Percentiles rank a stretch among this genome's conserved stretches.
These are phyloP conservation scores for Pedicia rivosa DNA, from an alignment of 2,888 invertebrate species.

Conservation along the genomic window DNA sequence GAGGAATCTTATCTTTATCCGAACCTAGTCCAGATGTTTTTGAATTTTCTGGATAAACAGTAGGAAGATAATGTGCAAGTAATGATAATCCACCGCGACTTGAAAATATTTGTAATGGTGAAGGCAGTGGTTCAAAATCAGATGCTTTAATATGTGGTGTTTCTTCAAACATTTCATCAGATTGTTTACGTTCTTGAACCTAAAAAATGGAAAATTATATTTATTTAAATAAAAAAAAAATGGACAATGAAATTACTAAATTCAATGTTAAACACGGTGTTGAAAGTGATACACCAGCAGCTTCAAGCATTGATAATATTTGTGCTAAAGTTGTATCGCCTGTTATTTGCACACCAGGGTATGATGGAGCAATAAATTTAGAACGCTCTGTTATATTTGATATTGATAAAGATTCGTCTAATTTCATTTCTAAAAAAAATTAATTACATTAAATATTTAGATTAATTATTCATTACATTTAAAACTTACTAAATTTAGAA, in stretches of 20 bases:
- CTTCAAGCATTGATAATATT: slow-evolving; percentile 37
- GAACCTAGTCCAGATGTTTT: slow-evolving; percentile 35
- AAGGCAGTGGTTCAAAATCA: slow-evolving; percentile 25
- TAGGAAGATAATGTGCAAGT: slow-evolving; percentile 74
- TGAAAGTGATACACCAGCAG: slow-evolving; percentile 33
- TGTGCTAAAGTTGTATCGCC: slow-evolving; percentile 41
- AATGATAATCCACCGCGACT: slow-evolving; percentile 76
- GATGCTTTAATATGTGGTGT: slow-evolving; percentile 21
- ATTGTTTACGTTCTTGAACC: slow-evolving; percentile 14
- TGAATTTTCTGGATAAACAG: slow-evolving; percentile 71
- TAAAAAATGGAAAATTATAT: slow-evolving; percentile 5
- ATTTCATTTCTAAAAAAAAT: slow-evolving; percentile 4
- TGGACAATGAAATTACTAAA: slow-evolving; percentile 15
- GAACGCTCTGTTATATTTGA: slow-evolving; percentile 18
- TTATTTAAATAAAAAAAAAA: background rate
- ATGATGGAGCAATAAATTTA: slow-evolving; percentile 31
- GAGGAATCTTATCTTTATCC: slow-evolving; percentile 29
- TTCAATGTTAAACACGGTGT: slow-evolving; percentile 32
- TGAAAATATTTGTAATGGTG: slow-evolving; percentile 71
- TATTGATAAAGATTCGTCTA: slow-evolving; percentile 7
- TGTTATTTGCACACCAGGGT: slow-evolving; percentile 34
- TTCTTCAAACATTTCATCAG: slow-evolving; percentile 16
- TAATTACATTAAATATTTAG: no score
- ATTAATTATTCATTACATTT: no score
- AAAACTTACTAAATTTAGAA: slow-evolving; percentile 7